A percentile compares a stretch with the other conserved stretches of the same genome.
These are phyloP conservation scores for Paedocypris sp. DNA, from an alignment of 2,113 vertebrate species.

Conservation along the genomic window DNA sequence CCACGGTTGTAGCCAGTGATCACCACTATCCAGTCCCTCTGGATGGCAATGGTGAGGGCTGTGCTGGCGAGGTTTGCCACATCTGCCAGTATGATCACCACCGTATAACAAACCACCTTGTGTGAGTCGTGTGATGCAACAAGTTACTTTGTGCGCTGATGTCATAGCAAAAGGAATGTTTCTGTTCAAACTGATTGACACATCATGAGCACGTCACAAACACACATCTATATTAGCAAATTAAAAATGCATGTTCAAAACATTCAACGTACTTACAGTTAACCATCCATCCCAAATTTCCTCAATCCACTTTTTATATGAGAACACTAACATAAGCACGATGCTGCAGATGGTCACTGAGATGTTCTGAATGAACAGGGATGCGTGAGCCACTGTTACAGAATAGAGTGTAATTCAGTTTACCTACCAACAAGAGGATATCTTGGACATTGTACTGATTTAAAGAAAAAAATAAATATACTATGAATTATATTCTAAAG, in stretches of 20 bases:
- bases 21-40: constrained; percentile 64
- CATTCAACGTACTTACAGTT: constrained; percentile 50
- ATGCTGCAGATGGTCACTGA: constrained; percentile 61
- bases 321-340: constrained; percentile 61
- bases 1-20: constrained; percentile 60
- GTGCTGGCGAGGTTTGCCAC: constrained; percentile 62
- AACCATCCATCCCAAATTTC: constrained; percentile 57
- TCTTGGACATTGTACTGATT: neutral
- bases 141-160: constrained; percentile 60
- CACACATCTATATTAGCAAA: no score
- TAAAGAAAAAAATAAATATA: neutral
- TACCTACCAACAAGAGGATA: neutral
- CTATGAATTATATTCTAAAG: neutral
- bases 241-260: neutral
- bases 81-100: constrained; percentile 60
- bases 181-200: no score
- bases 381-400: constrained; percentile 56
- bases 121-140: constrained; percentile 65
- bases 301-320: constrained; percentile 59
- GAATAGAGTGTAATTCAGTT: constrained; percentile 8
- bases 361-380: constrained; percentile 64
- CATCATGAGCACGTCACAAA: no score
- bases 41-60: constrained; percentile 58
- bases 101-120: constrained; percentile 65
- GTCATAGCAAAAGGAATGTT: constrained; percentile 48